Evolutionary conservation across 2,797 vertebrate genomes (phyloP).

Genomic region (Erpetoichthys calabaricus): DNA sequence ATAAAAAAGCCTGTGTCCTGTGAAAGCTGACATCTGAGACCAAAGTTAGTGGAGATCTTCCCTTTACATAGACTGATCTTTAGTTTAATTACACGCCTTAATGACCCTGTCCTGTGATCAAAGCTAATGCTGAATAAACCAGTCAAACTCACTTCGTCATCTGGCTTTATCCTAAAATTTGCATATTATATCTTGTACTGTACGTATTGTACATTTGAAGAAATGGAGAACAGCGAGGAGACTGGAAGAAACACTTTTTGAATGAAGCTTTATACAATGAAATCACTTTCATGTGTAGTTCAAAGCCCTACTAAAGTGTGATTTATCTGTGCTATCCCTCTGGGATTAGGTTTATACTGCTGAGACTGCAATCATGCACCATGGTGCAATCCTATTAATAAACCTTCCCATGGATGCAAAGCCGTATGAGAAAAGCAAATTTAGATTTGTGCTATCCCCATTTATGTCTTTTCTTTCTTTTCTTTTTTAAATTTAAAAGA

Average conservation of each 20-base stretch:
- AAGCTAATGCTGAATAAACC: conserved; percentile 1
- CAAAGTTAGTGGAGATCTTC: background rate
- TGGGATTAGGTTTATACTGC: background rate
- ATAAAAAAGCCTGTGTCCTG: background rate
- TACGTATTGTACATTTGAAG: background rate
- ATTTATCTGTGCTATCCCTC: background rate
- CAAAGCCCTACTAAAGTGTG: background rate
- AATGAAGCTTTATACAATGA: background rate
- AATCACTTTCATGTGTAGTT: background rate
- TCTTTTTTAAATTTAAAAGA: too few relatives aligned
- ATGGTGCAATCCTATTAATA: background rate
- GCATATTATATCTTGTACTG: background rate
- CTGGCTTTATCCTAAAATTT: background rate
- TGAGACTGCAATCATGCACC: background rate
- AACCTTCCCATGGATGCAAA: background rate
- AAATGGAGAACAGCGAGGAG: too few relatives aligned
- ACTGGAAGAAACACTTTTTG: background rate
- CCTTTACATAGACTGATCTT: background rate
- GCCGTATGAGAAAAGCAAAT: too few relatives aligned
- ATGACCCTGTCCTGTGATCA: background rate
- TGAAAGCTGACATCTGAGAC: background rate
- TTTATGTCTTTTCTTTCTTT: too few relatives aligned
- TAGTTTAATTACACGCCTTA: background rate
- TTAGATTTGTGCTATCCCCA: too few relatives aligned
- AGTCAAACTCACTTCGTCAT: conserved; percentile 3